These are phyloP conservation scores for Gnathonemus longibarbis DNA, from an alignment of 2,113 vertebrate species.

Conservation along the genomic window DNA sequence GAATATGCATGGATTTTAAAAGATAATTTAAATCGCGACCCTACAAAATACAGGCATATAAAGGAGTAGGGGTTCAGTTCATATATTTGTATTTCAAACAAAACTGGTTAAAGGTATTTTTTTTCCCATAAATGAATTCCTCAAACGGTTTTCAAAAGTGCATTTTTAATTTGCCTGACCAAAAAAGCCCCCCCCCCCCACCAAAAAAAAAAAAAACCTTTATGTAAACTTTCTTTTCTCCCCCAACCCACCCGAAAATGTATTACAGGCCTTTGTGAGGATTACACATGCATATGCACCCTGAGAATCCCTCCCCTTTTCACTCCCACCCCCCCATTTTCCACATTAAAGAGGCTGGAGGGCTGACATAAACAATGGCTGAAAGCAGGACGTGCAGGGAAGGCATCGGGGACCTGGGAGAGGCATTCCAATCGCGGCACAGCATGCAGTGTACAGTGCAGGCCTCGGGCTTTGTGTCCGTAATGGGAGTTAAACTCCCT, in stretches of 20 bases:
- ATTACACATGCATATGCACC: conserved; percentile 26
- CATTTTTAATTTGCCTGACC: conserved; percentile 9
- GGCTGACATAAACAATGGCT: conserved; percentile 21
- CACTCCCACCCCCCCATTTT: conserved; percentile 17
- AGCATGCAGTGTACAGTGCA: conserved; percentile 26
- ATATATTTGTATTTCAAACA: not conserved
- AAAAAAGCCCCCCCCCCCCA: not conserved
- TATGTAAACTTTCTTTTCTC: conserved; percentile 22
- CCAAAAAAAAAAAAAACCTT: not conserved
- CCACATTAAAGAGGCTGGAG: conserved; percentile 24
- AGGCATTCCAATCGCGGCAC: conserved; percentile 20
- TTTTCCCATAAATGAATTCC: not conserved
- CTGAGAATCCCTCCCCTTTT: conserved; percentile 24
- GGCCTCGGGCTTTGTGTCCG: conserved; percentile 34
- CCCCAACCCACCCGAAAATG: not conserved
- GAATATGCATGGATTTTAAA: not conserved
- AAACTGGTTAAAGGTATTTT: not conserved
- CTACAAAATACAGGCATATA: not conserved
- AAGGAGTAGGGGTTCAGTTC: not conserved
- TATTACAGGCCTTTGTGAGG: conserved; percentile 27
- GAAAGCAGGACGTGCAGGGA: conserved; percentile 19
- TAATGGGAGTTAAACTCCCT: conserved; percentile 47
- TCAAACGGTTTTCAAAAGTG: not conserved
- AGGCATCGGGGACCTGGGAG: conserved; percentile 12
- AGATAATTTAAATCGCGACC: not conserved